Evolutionary conservation across 2,888 invertebrate genomes (phyloP), one percentile per base, ranked within the genome.

Genomic region (Tortricodes alternella): DNA sequence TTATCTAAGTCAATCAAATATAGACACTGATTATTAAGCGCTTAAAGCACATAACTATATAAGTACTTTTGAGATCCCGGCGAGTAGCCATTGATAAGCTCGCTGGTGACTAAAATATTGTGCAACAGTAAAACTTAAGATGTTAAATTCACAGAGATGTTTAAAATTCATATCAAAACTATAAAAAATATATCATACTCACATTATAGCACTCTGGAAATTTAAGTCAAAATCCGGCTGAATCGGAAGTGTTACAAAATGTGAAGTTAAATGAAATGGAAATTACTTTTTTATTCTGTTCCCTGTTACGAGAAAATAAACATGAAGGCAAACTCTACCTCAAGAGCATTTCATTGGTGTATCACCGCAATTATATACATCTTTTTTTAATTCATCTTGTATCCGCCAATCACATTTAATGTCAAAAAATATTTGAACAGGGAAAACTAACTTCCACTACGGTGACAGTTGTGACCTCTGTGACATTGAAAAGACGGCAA

Each of bases 401-500:
- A 21, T 59, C 4, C 23, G 39, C 68, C 69, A 70, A 70, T 67
- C 27, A 57, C 1, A 32, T 15, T 8, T n/a, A 27, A 38, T 19
- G 19, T 13, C 23, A 24, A 3, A 9, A 27, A 21, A 53, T 29
- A 51, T 8, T 13, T 29, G 11, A 11, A 2, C 34, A 39, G 27
- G 2, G 53, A 63, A 48, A 71, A 64, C 67, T 57, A 38, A 48
- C 62, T 59, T 2, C 52, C 56, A 48, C 5, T 13, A 16, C 50
- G 64, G 24, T 57, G 50, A 41, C 57, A 57, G 44, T 34, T 37
- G 34, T 71, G 74, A 74, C 75, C 75, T 66, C 63, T 70, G 52
- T 74, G 74, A 74, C 73, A 71, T 74, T 76, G 73, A 64, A 66
- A 61, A 52, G 41, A 16, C 29, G 11, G 29, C 9, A 19, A 48